These are phyloP conservation scores for Stratiomys singularior DNA, from an alignment of 2,888 invertebrate genomes.

Conservation along the genomic window DNA sequence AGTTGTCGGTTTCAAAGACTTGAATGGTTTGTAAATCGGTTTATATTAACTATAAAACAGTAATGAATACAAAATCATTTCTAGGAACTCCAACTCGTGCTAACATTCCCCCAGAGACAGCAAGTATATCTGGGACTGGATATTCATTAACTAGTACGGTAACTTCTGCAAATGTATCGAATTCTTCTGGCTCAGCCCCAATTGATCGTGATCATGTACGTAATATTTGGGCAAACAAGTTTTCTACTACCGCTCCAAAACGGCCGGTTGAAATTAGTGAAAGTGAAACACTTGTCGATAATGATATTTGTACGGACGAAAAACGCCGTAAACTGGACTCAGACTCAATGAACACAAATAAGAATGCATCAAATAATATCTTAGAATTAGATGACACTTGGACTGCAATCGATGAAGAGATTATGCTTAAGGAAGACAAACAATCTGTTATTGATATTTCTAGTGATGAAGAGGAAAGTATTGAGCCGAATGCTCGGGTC, in stretches of 20 bases:
- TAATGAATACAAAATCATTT: too few species aligned
- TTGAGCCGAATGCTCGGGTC: not conserved
- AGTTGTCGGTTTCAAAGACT: conserved; percentile 55
- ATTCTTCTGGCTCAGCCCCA: not conserved
- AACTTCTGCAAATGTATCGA: not conserved
- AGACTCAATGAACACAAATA: not conserved
- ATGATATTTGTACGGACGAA: not conserved
- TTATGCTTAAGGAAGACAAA: conserved; percentile 56
- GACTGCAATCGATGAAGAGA: conserved; percentile 59
- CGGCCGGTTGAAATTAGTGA: not conserved
- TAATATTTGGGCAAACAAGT: conserved; percentile 59
- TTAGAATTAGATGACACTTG: conserved; percentile 52
- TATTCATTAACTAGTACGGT: not conserved
- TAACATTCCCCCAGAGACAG: not conserved
- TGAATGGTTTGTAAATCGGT: conserved; percentile 48
- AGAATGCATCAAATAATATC: not conserved
- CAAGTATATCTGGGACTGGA: not conserved
- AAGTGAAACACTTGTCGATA: not conserved
- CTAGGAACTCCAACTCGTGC: not conserved
- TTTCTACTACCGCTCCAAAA: conserved; percentile 49
- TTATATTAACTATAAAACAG: not conserved
- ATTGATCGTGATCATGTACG: conserved; percentile 58
- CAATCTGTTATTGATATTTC: conserved; percentile 54
- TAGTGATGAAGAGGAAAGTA: conserved; percentile 40
- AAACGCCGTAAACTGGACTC: conserved; percentile 35